Conservation (phyloP, 2,113 vertebrate genomes). For the Entomyzon cyanotis region DNA sequence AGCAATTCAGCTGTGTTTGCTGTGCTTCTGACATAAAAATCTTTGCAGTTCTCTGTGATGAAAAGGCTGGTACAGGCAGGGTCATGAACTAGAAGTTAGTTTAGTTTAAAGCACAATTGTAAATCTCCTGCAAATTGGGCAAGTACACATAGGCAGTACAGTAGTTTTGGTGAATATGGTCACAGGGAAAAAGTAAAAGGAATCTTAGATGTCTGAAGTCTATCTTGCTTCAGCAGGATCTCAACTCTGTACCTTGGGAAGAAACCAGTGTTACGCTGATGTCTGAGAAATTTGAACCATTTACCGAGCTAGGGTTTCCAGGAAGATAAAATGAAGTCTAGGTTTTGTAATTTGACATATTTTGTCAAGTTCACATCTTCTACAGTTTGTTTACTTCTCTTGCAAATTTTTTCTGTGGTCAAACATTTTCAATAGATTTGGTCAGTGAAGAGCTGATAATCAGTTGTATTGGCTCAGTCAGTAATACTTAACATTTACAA, state of each 20-base stretch:
- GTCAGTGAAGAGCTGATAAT: neutral
- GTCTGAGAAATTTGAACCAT: too few relatives aligned
- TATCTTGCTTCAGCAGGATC: neutral
- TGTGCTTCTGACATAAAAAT: neutral
- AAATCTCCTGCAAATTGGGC: neutral
- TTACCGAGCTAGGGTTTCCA: neutral
- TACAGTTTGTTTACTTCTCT: neutral
- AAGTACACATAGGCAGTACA: neutral
- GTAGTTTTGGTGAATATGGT: neutral
- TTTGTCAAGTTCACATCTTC: neutral
- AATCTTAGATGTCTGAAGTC: neutral
- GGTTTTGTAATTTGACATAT: neutral
- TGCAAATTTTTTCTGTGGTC: neutral
- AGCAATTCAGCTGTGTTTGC: neutral
- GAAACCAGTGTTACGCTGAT: fast-evolving
- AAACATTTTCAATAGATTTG: neutral
- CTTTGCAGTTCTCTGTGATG: neutral
- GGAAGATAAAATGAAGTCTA: neutral
- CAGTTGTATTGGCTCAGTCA: neutral
- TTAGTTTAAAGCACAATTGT: neutral
- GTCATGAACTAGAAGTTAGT: neutral
- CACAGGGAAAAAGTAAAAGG: fast-evolving
- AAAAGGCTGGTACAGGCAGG: neutral
- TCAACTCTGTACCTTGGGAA: neutral
- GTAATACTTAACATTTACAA: neutral